Conservation (phyloP, 2,888 invertebrate genomes). For the Eueremaeus valkanovi region DNA sequence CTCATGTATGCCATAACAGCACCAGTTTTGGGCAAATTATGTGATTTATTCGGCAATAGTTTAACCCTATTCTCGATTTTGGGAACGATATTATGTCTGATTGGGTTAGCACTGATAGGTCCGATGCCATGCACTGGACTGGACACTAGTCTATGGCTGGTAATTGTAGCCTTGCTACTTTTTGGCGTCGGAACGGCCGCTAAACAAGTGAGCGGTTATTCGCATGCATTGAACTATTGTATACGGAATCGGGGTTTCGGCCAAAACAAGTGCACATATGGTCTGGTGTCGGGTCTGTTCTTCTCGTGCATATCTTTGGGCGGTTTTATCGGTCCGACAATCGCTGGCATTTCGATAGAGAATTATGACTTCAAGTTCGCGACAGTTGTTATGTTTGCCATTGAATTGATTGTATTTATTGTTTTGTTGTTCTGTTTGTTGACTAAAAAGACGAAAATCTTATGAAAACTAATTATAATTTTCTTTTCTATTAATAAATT, state of each 20-base stretch:
- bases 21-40: slow-evolving; percentile 31
- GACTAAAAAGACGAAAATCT: slow-evolving; percentile 7
- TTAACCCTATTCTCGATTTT: slow-evolving; percentile 25
- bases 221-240: slow-evolving; percentile 37
- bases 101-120: slow-evolving; percentile 36
- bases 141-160: slow-evolving; percentile 9
- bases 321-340: slow-evolving; percentile 40
- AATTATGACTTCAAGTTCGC: slow-evolving; percentile 23
- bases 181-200: slow-evolving; percentile 39
- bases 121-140: slow-evolving; percentile 26
- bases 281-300: slow-evolving; percentile 76
- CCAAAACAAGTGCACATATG: slow-evolving; percentile 80
- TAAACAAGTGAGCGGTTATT: slow-evolving; percentile 38
- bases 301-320: slow-evolving; percentile 40
- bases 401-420: slow-evolving; percentile 23
- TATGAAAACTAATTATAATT: too few species aligned
- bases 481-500: too few species aligned
- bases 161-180: slow-evolving; percentile 9
- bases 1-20: slow-evolving; percentile 72
- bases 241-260: slow-evolving; percentile 58
- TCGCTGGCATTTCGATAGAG: slow-evolving; percentile 33
- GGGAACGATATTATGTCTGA: slow-evolving; percentile 8
- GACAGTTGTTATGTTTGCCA: slow-evolving; percentile 26
- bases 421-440: slow-evolving; percentile 14
- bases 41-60: background rate